Evolutionary conservation across 2,797 vertebrate genomes (phyloP), one percentile per base, ranked within the genome.

Genomic region (Spinus pinus): DNA sequence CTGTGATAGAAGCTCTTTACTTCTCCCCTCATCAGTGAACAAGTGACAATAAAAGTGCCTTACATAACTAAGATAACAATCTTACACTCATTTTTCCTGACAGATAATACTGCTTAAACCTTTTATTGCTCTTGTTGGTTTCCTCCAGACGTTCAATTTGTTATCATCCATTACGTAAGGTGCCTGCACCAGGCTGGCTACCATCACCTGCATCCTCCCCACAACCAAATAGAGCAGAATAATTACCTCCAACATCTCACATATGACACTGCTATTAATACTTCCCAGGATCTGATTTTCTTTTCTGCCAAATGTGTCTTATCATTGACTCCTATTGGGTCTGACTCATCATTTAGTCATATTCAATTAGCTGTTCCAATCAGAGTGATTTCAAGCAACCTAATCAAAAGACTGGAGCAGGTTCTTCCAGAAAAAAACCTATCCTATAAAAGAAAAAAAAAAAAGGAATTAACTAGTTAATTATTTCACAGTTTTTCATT

Each of bases 311-410:
- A 88, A 33, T 37, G 28, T 53, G 42, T 60, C 53, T 47, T 25
- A 20, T 51, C 3, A 0, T 57, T 91, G 72, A 94, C 39, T 93
- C 53, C 57, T 78, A n/a, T 90, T 78, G 69, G 33, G 47, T 88
- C 82, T 93, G 88, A 95, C 61, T 87, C 71, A 92, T 85, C 57
- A 57, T 12, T 81, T 71, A 87, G 64, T 92, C 81, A 70, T 70
- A 71, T 85, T 85, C 64, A 92, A 75, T 95, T 82, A 88, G 41
- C 23, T 89, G 80, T 80, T 91, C 74, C 93, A 89, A 73, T 92
- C 78, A 89, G 33, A 77, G 37, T 46, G 72, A 77, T 73, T 89
- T 91, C 51, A 75, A 79, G 51, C 47, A 79, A 70, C 14, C 25
- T 88, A 86, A 88, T 77, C 66, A 85, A 87, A 90, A 82, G 33